Percentiles rank a stretch among this genome's conserved stretches.
Conservation (phyloP, 2,113 vertebrate genomes). For the Ciconia stormi region DNA sequence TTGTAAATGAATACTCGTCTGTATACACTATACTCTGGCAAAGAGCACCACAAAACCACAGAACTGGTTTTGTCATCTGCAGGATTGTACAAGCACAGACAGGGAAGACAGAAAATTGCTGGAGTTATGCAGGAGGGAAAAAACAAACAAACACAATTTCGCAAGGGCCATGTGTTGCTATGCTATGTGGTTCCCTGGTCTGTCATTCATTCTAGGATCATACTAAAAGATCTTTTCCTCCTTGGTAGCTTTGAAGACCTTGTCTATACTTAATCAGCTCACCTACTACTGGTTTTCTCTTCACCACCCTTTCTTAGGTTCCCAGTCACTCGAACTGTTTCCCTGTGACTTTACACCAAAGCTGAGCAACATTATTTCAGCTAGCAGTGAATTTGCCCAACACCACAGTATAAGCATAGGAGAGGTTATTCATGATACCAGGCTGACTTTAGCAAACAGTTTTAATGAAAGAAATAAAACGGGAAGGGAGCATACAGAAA, state of each 20-base stretch:
- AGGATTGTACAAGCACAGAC: slow-evolving; percentile 19
- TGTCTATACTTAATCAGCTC: not conserved
- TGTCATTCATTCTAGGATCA: not conserved
- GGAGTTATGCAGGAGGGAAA: not conserved
- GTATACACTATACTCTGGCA: not conserved
- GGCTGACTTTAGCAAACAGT: not conserved
- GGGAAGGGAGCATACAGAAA: not conserved
- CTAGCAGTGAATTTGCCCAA: not conserved
- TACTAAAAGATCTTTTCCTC: not conserved
- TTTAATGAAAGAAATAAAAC: not conserved
- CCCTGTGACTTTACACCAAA: not conserved
- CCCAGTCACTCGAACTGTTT: not conserved
- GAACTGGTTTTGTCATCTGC: slow-evolving; percentile 36
- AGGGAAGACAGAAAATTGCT: not conserved
- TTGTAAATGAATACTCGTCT: not conserved
- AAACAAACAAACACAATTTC: not conserved
- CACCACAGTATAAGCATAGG: not conserved
- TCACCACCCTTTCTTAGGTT: not conserved
- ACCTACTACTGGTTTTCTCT: not conserved
- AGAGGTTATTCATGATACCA: not conserved
- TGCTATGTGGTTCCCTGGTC: not conserved
- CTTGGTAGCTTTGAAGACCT: not conserved
- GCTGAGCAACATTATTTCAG: not conserved
- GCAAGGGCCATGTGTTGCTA: not conserved
- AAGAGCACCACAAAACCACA: slow-evolving; percentile 37